Evolutionary conservation across 2,797 vertebrate species (phyloP).

Genomic region (Sylvilagus floridanus): DNA sequence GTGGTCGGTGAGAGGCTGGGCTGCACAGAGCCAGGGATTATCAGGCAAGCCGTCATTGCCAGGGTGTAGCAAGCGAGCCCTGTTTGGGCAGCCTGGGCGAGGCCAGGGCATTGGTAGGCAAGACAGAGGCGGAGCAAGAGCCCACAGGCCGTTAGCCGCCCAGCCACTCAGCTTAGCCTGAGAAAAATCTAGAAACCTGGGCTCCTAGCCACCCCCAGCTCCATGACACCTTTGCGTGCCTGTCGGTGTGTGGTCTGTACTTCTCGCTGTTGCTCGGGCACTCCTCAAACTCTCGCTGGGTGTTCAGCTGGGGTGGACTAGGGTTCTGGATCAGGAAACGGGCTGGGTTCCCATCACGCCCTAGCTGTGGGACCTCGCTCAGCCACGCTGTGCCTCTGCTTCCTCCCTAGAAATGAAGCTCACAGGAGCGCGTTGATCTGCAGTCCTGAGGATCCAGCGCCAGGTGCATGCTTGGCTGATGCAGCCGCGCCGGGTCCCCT

Average conservation of each 20-base stretch:
- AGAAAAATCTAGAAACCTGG: not conserved
- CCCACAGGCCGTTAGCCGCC: not conserved
- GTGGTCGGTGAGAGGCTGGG: not conserved
- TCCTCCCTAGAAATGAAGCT: not conserved
- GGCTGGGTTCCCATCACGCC: not conserved
- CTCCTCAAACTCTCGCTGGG: rapidly evolving
- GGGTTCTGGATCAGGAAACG: not conserved
- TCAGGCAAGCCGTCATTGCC: not conserved
- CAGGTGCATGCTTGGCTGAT: not conserved
- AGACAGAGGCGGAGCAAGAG: not conserved
- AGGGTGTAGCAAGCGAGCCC: not conserved
- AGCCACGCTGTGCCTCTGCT: not conserved
- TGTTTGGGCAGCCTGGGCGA: not conserved
- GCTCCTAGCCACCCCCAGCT: no score
- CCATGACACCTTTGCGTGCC: rapidly evolving
- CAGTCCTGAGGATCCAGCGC: not conserved
- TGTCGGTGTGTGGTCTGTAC: no score
- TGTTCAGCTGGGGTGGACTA: not conserved
- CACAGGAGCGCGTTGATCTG: not conserved
- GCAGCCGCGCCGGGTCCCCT: not conserved
- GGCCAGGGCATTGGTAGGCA: not conserved
- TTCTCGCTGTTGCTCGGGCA: rapidly evolving
- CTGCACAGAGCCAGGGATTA: not conserved
- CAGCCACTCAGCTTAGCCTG: conserved; percentile 46
- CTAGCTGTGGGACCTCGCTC: not conserved